These are phyloP conservation scores for Cryptocephalus moraei DNA, from an alignment of 2,888 invertebrate species.

Conservation along the genomic window DNA sequence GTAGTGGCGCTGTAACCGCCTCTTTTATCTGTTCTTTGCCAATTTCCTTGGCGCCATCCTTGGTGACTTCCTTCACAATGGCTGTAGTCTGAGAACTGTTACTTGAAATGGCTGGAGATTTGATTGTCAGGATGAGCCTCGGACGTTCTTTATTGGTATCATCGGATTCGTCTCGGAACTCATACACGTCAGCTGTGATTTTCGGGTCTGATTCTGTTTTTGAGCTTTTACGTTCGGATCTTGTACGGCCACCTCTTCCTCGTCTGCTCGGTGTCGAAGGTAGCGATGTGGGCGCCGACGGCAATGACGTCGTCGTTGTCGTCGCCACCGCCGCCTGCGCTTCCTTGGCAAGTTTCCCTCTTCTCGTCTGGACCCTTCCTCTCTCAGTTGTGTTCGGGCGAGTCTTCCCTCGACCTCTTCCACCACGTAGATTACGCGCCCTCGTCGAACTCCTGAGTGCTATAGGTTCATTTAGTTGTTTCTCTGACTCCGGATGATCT, in stretches of 20 bases:
- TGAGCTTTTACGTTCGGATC: conserved; percentile 45
- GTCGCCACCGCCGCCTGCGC: background rate
- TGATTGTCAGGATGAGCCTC: conserved; percentile 71
- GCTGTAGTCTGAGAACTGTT: conserved; percentile 30
- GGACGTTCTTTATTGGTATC: conserved; percentile 61
- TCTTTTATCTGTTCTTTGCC: conserved; percentile 14
- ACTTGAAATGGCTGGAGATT: conserved; percentile 50
- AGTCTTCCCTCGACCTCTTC: conserved; percentile 31
- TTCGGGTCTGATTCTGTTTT: conserved; percentile 49
- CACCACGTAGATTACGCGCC: conserved; percentile 21
- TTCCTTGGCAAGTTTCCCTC: conserved; percentile 28
- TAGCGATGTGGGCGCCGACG: background rate
- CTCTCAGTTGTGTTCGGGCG: conserved; percentile 21
- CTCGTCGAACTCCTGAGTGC: conserved; percentile 11
- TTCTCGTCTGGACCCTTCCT: conserved; percentile 47
- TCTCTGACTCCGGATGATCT: conserved; percentile 6
- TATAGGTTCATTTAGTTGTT: background rate
- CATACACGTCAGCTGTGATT: conserved; percentile 64
- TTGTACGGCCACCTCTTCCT: conserved; percentile 40
- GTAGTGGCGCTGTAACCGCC: too few relatives aligned
- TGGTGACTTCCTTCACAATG: conserved; percentile 39
- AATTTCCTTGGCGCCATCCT: conserved; percentile 25
- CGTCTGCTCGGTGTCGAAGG: conserved; percentile 24
- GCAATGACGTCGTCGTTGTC: background rate
- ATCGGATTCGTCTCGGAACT: conserved; percentile 83